These are phyloP conservation scores for Collichthys lucidus DNA, from an alignment of 2,113 vertebrate genomes.

Conservation along the genomic window DNA sequence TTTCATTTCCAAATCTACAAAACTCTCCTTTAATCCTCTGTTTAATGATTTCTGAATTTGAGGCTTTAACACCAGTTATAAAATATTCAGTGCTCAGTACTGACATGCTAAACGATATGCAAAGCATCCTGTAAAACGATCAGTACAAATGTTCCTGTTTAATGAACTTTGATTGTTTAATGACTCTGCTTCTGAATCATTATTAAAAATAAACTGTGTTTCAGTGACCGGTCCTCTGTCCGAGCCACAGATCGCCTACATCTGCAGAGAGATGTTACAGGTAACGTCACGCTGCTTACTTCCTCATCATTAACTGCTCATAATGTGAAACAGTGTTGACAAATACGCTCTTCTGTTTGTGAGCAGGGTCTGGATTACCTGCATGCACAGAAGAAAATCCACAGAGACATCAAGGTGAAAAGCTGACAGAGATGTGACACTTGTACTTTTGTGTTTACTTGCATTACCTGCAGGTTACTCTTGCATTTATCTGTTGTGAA, in stretches of 20 bases:
- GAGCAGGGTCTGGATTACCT: constrained; percentile 91
- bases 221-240: constrained; percentile 89
- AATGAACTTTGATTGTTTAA: neutral
- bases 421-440: too few relatives aligned
- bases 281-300: constrained; percentile 71
- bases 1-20: too few relatives aligned
- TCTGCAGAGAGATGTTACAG: constrained; percentile 92
- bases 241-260: constrained; percentile 90
- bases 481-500: neutral
- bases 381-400: constrained; percentile 92
- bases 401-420: constrained; percentile 93
- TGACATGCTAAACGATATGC: neutral
- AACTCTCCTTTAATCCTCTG: neutral
- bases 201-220: neutral
- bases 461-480: neutral
- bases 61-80: neutral
- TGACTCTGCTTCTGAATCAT: neutral
- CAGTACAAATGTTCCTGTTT: neutral
- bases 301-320: neutral
- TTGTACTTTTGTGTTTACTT: neutral
- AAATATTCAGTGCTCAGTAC: neutral
- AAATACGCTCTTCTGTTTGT: constrained; percentile 8
- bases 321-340: neutral
- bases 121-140: neutral
- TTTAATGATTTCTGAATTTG: too few relatives aligned